Evolutionary conservation across 1,140 invertebrate genomes (phyloP), one percentile per base, ranked within the genome.

Genomic region (Trichoplusia ni): DNA sequence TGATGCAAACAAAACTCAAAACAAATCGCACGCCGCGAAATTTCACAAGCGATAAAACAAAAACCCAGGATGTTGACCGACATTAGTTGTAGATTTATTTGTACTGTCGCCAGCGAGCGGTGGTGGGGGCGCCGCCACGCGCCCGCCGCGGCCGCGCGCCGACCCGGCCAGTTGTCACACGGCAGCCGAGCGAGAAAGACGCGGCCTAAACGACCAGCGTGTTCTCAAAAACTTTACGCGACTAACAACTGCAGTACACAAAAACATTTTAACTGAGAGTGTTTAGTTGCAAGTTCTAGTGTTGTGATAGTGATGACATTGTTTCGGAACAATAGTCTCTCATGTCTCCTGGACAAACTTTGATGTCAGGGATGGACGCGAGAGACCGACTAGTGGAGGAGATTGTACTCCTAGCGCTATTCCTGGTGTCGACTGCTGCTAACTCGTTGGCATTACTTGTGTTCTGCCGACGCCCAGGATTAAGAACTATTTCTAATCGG

Each of bases 401-500:
- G 78, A 79, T 89, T 44, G 67, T 88, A 21, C 86, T 90, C 75
- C 81, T 86, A 33, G 78, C 81, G 29, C 72, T 90, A 56, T 89
- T 90, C 67, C 69, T 91, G 67, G 79, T 91, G 35, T 89, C 89
- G 14, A 80, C 87, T 21, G 87, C 84, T 62, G 87, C 86, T 54
- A 91, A 91, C 67, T 88, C 86, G 27, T 71, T 91, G 67, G 84
- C 90, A 16, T 75, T 91, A 37, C 73, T 90, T 60, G 89, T 91
- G 27, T 91, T 91, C 78, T 89, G 82, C 74, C 65, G 85, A 61
- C 82, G 89, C 67, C 89, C 90, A 14, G 86, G 86, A 44, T 79
- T 91, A 37, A 87, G 90, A 69, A 91, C 90, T 73, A 87, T 91
- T 62, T 90, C 90, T 29, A 91, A 91, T 84, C 81, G 89, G 90